Conservation (phyloP, 1,140 invertebrate species). For the Episyrphus balteatus region DNA sequence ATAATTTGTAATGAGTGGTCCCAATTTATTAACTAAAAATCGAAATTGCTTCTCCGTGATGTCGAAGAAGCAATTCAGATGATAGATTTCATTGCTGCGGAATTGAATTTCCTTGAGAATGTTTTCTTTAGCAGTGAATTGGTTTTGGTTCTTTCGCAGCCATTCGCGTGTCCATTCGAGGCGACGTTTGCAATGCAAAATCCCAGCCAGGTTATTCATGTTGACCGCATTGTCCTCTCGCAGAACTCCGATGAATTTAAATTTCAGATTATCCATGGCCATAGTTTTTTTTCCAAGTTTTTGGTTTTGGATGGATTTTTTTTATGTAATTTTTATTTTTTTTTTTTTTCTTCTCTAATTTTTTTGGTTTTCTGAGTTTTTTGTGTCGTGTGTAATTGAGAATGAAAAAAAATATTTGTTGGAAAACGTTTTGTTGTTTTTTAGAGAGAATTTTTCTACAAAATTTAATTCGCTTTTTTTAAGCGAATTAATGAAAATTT, state of each 20-base stretch:
- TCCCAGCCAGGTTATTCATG: slow-evolving; percentile 23
- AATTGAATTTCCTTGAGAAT: slow-evolving; percentile 28
- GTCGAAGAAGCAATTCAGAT: slow-evolving; percentile 34
- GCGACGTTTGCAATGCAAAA: slow-evolving; percentile 25
- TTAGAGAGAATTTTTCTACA: too few relatives aligned
- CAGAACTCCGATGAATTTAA: slow-evolving; percentile 32
- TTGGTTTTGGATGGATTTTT: neutral
- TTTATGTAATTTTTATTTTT: too few relatives aligned
- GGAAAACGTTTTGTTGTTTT: too few relatives aligned
- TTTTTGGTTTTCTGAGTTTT: too few relatives aligned
- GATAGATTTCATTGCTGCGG: slow-evolving; percentile 31
- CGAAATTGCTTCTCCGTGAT: slow-evolving; percentile 34
- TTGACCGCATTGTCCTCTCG: slow-evolving; percentile 25
- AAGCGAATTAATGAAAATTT: too few relatives aligned
- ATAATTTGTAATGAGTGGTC: slow-evolving; percentile 29
- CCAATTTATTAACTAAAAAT: slow-evolving; percentile 27
- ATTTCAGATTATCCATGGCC: slow-evolving; percentile 30
- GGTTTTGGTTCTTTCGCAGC: slow-evolving; percentile 31
- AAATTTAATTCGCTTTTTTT: too few relatives aligned
- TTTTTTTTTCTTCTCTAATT: too few relatives aligned
- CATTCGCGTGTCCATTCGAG: slow-evolving; percentile 34
- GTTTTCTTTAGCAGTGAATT: slow-evolving; percentile 31
- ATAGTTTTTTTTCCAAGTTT: neutral
- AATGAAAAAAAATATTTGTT: too few relatives aligned
- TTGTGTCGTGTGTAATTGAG: too few relatives aligned